A percentile compares a stretch with the other conserved stretches of the same genome.
Conservation (phyloP, 2,113 vertebrate genomes). For the Parus major region DNA sequence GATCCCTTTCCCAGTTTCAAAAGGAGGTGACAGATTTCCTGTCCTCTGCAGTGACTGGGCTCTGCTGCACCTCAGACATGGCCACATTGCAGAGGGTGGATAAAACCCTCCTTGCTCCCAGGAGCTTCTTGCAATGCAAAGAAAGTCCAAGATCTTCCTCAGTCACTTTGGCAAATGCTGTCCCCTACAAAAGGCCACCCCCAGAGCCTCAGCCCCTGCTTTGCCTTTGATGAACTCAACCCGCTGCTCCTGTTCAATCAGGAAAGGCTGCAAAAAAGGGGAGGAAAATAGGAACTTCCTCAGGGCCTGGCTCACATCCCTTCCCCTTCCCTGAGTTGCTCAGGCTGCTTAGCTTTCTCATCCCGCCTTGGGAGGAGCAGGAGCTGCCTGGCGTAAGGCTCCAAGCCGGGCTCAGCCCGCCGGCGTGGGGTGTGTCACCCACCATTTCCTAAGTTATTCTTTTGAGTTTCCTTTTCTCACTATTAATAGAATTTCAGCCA, state of each 20-base stretch:
- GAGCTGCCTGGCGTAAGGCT: background rate
- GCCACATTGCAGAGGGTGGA: background rate
- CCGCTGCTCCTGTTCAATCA: background rate
- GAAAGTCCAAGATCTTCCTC: background rate
- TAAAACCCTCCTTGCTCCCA: background rate
- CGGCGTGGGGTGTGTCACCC: slow-evolving; percentile 48
- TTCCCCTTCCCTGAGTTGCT: slow-evolving; percentile 9
- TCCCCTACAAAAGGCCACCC: background rate
- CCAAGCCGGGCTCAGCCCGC: background rate
- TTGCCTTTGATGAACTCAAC: background rate
- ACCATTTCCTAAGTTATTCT: slow-evolving; percentile 79
- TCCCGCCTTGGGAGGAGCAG: slow-evolving; percentile 39
- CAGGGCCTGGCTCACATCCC: background rate
- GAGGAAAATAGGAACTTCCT: slow-evolving; percentile 42
- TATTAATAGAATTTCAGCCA: slow-evolving; percentile 78
- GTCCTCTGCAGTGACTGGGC: background rate
- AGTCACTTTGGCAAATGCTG: rapidly evolving
- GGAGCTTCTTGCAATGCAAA: background rate
- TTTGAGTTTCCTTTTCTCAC: slow-evolving; percentile 72
- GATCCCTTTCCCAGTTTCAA: background rate
- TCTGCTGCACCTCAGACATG: background rate
- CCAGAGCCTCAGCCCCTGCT: background rate
- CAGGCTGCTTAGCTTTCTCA: slow-evolving; percentile 1
- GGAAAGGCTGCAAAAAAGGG: slow-evolving; percentile 25
- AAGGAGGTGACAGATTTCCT: slow-evolving; percentile 64